A percentile compares a stretch with the other conserved stretches of the same genome.
Conservation (phyloP, 1,140 invertebrate genomes). For the Brachionus paranguensis region DNA sequence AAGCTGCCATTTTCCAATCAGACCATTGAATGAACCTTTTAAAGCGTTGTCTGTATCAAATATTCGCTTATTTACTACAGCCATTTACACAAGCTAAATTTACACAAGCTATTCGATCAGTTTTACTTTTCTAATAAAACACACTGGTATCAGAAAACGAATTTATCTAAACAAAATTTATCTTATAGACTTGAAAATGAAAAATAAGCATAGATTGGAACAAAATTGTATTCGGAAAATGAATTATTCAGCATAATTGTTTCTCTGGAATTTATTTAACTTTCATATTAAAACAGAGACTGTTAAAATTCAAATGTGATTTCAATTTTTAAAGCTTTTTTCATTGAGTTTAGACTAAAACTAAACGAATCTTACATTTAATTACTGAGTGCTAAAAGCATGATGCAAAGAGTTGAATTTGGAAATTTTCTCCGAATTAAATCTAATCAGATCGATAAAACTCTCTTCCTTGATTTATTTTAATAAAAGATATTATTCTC, state of each 20-base stretch:
- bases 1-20: slow-evolving; percentile 33
- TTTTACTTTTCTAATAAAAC: not conserved
- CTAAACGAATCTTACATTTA: not conserved
- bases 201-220: not conserved
- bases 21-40: slow-evolving; percentile 34
- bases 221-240: not conserved
- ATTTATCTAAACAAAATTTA: not conserved
- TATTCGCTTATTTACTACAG: slow-evolving; percentile 37
- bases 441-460: not conserved
- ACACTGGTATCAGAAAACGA: not conserved
- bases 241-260: slow-evolving; percentile 20
- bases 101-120: not conserved
- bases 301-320: not conserved
- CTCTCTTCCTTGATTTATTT: not conserved
- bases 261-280: slow-evolving; percentile 6
- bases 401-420: not conserved
- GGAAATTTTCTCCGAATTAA: not conserved
- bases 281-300: not conserved
- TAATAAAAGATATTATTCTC: not conserved
- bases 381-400: slow-evolving; percentile 2
- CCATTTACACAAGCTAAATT: not conserved
- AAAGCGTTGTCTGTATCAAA: slow-evolving; percentile 40
- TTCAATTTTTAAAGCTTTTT: not conserved
- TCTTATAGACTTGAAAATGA: not conserved
- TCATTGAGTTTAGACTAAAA: not conserved